Evolutionary conservation across 2,113 vertebrate genomes (phyloP).

Genomic region (Forbesichthys papilliferus): DNA sequence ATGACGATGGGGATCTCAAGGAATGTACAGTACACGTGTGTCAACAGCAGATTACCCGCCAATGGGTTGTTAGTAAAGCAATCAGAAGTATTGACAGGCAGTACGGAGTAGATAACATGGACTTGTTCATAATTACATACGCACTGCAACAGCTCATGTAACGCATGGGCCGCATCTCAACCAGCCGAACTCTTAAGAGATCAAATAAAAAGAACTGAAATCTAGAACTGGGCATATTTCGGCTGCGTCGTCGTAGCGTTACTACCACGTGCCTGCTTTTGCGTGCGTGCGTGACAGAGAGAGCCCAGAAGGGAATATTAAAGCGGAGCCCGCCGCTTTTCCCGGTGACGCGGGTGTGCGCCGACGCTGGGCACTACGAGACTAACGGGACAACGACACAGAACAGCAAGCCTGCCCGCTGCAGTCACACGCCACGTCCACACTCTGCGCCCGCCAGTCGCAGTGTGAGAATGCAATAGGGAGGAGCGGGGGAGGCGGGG

Average conservation of each 20-base stretch:
- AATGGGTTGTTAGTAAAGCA: too few relatives aligned
- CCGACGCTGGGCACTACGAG: slow-evolving; percentile 23
- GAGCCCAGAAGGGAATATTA: slow-evolving; percentile 50
- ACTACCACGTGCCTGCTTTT: slow-evolving; percentile 31
- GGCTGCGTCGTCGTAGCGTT: too few relatives aligned
- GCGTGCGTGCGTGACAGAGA: slow-evolving; percentile 2
- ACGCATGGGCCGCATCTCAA: too few relatives aligned
- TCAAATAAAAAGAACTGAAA: slow-evolving; percentile 6
- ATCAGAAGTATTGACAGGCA: too few relatives aligned
- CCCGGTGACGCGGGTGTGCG: slow-evolving; percentile 23
- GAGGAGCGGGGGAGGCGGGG: slow-evolving; percentile 23
- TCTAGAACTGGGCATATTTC: too few relatives aligned
- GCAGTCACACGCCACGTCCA: slow-evolving; percentile 52
- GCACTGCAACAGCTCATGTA: too few relatives aligned
- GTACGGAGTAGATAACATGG: too few relatives aligned
- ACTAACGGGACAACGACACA: slow-evolving; percentile 21
- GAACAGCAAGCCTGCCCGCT: not conserved
- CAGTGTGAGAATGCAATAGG: not conserved
- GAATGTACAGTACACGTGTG: not conserved
- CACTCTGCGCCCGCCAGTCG: slow-evolving; percentile 49
- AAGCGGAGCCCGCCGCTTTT: slow-evolving; percentile 17
- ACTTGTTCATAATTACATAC: too few relatives aligned
- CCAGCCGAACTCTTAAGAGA: too few relatives aligned
- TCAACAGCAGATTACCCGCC: too few relatives aligned
- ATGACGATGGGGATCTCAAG: too few relatives aligned